Evolutionary conservation across 2,797 vertebrate genomes (phyloP).

Genomic region (Nothura maculosa): DNA sequence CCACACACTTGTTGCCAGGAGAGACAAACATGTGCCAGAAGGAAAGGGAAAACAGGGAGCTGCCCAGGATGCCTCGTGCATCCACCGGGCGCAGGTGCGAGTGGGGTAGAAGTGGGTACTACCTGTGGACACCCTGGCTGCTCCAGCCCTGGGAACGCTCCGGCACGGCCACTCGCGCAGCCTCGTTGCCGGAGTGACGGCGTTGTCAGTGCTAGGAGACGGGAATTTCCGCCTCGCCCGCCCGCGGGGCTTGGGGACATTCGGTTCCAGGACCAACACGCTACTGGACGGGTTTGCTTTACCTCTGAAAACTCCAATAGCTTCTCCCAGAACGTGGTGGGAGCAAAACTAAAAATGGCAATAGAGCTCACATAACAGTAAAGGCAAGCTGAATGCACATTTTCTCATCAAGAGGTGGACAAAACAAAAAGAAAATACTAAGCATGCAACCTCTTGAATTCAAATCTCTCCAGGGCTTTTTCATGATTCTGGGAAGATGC

Average conservation of each 20-base stretch:
- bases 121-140: not conserved
- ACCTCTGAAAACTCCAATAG: not conserved
- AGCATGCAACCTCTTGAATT: not conserved
- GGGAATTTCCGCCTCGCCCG: conserved; percentile 30
- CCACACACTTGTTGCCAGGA: not conserved
- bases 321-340: not conserved
- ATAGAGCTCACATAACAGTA: not conserved
- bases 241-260: conserved; percentile 11
- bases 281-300: not conserved
- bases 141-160: not conserved
- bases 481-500: not conserved
- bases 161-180: not conserved
- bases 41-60: not conserved
- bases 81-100: not conserved
- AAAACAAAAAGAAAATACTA: accelerated
- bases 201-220: conserved; percentile 40
- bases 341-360: not conserved
- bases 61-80: not conserved
- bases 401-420: not conserved
- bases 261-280: not conserved
- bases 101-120: not conserved
- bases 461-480: not conserved
- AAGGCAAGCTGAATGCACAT: not conserved
- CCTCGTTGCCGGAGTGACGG: conserved; percentile 51
- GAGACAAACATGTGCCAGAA: not conserved